Conservation (phyloP, 2,888 invertebrate species). For the Orthosia cruda region DNA sequence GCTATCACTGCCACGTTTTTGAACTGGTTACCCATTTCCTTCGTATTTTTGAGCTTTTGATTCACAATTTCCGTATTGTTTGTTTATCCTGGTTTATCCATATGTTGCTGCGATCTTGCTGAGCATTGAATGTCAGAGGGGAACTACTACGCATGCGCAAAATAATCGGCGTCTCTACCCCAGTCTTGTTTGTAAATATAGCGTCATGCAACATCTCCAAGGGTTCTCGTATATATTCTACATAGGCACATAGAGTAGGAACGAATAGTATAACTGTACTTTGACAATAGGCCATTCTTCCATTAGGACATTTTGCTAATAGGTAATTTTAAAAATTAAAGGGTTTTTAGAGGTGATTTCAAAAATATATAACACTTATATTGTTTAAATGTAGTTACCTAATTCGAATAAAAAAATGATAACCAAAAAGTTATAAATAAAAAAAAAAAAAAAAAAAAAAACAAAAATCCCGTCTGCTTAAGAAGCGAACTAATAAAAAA, state of each 20-base stretch:
- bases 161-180: conserved; percentile 76
- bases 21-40: conserved; percentile 93
- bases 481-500: no score
- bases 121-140: conserved; percentile 53
- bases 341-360: no score
- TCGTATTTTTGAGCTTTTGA: conserved; percentile 33
- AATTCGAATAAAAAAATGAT: no score
- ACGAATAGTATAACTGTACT: neutral
- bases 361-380: no score
- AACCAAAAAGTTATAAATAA: no score
- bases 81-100: conserved; percentile 54
- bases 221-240: neutral
- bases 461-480: no score
- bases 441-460: no score
- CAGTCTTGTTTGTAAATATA: conserved; percentile 60
- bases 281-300: no score
- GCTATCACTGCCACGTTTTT: conserved; percentile 95
- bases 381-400: no score
- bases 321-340: no score
- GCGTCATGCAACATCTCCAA: neutral
- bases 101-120: conserved; percentile 36
- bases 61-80: conserved; percentile 44
- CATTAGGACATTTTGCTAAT: no score
- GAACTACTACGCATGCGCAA: conserved; percentile 80
- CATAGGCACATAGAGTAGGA: neutral